Conservation (phyloP, 2,113 vertebrate species). For the Pollimyrus isidori region DNA sequence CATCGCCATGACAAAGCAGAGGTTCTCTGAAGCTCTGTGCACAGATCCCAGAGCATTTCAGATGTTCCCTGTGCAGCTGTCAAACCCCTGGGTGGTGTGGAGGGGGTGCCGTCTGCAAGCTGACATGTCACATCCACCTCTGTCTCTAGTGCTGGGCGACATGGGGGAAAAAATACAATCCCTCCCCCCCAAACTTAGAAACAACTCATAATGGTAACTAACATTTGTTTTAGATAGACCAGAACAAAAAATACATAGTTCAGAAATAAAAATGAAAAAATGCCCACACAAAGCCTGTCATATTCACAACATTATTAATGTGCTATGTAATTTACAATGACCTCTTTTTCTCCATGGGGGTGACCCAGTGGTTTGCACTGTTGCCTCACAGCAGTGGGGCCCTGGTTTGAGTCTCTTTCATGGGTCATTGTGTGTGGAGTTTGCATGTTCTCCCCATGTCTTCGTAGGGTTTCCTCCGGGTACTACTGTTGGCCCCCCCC, state of each 20-base stretch:
- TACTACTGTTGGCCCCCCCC: no score
- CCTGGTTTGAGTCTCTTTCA: background rate
- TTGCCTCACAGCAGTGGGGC: background rate
- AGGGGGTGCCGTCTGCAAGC: background rate
- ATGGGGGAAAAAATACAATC: background rate
- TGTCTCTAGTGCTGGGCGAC: background rate
- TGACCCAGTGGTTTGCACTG: background rate
- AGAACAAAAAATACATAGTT: background rate
- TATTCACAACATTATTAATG: background rate
- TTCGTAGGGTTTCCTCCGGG: background rate
- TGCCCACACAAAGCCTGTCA: background rate
- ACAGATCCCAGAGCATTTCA: background rate
- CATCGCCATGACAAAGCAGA: background rate
- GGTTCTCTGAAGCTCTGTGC: background rate
- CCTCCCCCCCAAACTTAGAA: background rate
- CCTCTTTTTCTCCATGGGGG: background rate
- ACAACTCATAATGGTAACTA: background rate
- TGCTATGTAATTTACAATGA: background rate
- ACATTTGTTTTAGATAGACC: background rate
- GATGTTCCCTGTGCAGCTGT: background rate
- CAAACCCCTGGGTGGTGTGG: background rate
- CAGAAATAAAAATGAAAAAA: background rate
- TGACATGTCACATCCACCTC: background rate
- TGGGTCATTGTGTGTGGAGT: background rate
- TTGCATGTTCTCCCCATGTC: background rate